Percentiles rank a stretch among this genome's conserved stretches.
phyloP scores from a whole-genome alignment of 2,888 invertebrate species.

The Stenotaenia linearis region DNA sequence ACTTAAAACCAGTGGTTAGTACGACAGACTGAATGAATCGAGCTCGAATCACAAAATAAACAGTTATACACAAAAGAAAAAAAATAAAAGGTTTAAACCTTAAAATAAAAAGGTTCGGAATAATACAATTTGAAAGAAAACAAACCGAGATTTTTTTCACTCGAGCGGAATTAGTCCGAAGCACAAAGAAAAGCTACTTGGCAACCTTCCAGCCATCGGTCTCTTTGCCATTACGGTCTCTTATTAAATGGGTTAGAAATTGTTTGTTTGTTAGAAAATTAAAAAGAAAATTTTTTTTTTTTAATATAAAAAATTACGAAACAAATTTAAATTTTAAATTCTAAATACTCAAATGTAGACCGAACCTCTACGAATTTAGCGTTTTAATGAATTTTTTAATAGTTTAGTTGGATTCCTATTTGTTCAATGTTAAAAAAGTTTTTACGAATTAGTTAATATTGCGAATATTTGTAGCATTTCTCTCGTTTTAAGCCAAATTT shows the following conservation, averaged over 20 bases:
- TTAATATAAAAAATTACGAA: not conserved
- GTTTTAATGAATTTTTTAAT: too few relatives aligned
- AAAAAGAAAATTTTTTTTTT: not conserved
- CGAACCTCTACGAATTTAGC: too few relatives aligned
- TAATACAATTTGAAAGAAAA: constrained; percentile 10
- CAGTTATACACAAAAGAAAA: not conserved
- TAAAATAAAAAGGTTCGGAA: not conserved
- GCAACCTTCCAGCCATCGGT: not conserved
- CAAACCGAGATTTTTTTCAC: constrained; percentile 18
- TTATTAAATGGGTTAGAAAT: constrained; percentile 6
- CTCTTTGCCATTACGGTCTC: not conserved
- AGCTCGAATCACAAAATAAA: not conserved
- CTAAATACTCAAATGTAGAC: too few relatives aligned
- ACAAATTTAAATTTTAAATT: not conserved
- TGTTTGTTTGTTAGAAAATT: not conserved
- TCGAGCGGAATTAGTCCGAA: constrained; percentile 3
- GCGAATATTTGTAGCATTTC: too few relatives aligned
- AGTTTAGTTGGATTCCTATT: too few relatives aligned
- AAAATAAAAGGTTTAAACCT: not conserved
- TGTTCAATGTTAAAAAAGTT: too few relatives aligned
- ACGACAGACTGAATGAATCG: not conserved
- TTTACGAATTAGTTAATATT: too few relatives aligned
- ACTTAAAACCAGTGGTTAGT: not conserved
- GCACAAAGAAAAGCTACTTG: constrained; percentile 9
- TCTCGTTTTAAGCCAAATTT: too few relatives aligned